Percentiles rank a stretch among this genome's conserved stretches.
phyloP scores from a whole-genome alignment of 2,888 invertebrate species.

The Lydus trimaculatus region DNA sequence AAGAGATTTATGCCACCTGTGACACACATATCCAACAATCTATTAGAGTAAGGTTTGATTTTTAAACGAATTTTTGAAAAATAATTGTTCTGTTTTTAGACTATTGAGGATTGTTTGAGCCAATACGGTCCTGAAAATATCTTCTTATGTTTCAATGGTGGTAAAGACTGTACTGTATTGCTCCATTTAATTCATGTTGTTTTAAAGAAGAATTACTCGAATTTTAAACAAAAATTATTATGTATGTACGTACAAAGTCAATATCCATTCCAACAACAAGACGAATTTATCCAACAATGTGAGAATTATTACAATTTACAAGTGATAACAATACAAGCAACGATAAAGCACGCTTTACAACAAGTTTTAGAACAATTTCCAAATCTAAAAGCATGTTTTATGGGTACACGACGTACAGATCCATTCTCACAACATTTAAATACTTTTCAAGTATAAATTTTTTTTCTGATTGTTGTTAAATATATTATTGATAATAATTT shows the following conservation, averaged over 20 bases:
- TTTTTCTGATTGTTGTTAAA: conserved; percentile 21
- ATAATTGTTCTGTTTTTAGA: conserved; percentile 57
- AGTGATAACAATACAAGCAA: conserved; percentile 71
- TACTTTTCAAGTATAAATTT: conserved; percentile 75
- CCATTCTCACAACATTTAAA: conserved; percentile 76
- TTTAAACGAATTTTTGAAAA: conserved; percentile 33
- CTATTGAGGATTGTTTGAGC: conserved; percentile 68
- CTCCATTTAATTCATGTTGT: conserved; percentile 73
- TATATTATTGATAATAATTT: too few species aligned
- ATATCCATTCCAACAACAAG: conserved; percentile 86
- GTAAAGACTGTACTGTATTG: conserved; percentile 96
- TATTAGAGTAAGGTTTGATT: conserved; percentile 38
- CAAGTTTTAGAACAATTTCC: conserved; percentile 66
- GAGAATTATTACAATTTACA: conserved; percentile 76
- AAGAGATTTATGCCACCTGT: conserved; percentile 23
- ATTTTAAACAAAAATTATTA: conserved; percentile 60
- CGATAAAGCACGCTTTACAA: conserved; percentile 76
- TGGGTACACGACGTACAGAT: conserved; percentile 92
- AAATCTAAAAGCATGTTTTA: conserved; percentile 81
- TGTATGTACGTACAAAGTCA: conserved; percentile 83
- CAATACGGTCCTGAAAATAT: conserved; percentile 76
- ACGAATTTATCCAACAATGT: conserved; percentile 80
- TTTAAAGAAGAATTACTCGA: conserved; percentile 53
- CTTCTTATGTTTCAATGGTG: conserved; percentile 96
- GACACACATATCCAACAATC: conserved; percentile 35